phyloP scores from a whole-genome alignment of 2,888 invertebrate species.

The Xylota segnis region DNA sequence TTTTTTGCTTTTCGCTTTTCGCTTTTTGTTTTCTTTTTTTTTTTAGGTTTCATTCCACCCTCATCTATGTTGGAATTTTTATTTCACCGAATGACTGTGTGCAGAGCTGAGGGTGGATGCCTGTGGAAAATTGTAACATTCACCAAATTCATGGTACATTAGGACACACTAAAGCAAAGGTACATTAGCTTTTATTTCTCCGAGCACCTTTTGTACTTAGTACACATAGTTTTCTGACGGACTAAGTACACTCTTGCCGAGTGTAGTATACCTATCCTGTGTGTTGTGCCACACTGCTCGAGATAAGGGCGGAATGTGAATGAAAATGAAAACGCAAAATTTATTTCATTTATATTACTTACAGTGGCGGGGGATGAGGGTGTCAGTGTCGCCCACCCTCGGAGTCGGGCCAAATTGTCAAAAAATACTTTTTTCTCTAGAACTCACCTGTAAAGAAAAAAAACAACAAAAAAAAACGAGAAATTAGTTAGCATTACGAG shows the following conservation, averaged over 20 bases:
- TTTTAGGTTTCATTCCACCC: background rate
- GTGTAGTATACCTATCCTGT: constrained; percentile 20
- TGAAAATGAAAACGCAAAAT: constrained; percentile 50
- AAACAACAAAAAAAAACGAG: constrained; percentile 18
- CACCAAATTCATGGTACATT: constrained; percentile 73
- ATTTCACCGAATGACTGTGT: constrained; percentile 16
- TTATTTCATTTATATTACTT: constrained; percentile 71
- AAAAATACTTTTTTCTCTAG: constrained; percentile 42
- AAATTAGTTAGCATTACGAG: constrained; percentile 61
- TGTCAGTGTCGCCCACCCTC: background rate
- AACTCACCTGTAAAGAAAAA: constrained; percentile 64
- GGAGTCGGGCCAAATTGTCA: constrained; percentile 38
- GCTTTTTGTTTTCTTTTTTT: background rate
- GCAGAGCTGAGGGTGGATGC: background rate
- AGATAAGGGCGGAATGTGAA: constrained; percentile 53
- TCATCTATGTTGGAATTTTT: constrained; percentile 48
- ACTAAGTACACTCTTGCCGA: constrained; percentile 28
- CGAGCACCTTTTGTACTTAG: constrained; percentile 37
- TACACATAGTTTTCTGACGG: constrained; percentile 17
- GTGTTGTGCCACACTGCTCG: constrained; percentile 12
- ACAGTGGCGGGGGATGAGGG: constrained; percentile 34
- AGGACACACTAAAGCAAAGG: constrained; percentile 61
- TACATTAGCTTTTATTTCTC: constrained; percentile 71
- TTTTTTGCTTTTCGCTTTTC: background rate
- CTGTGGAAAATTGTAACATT: constrained; percentile 62